Evolutionary conservation across 2,888 invertebrate species (phyloP), one percentile per base, ranked within the genome.

Genomic region (Himalopsyche tibetana): DNA sequence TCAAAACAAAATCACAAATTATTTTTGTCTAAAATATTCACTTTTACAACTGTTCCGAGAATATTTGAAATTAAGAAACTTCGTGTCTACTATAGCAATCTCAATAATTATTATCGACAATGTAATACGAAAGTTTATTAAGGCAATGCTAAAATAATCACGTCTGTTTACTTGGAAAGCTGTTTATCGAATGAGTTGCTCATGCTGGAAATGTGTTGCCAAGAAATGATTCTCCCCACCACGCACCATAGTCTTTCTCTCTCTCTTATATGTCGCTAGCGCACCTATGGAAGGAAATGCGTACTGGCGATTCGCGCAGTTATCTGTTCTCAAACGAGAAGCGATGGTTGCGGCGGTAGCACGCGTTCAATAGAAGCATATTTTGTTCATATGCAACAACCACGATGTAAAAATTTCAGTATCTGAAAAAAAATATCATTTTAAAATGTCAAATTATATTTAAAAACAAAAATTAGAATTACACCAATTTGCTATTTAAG

Each of bases 1-100:
- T 56, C 63, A 63, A 63, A 19, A 63, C 19, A 63, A 63, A 19
- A 63, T 63, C 63, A 63, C 63, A 63, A 63, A 63, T 63, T 63
- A 63, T 19, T 63, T 28, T 19, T 63, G 63, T 63, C 2, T 63
- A 9, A 11, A 63, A 63, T 63, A 19, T n/a, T 63, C 63, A 63
- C 63, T 63, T 63, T 63, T 63, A 63, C 8, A 63, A 63, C 63
- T 19, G 63, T 63, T 63, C 19, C 19, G 63, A 63, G 28, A 4
- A 63, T 63, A 28, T 63, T 15, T 51, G 15, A 51, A 63, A 63
- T 8, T n/a, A 19, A 63, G 19, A 51, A 51, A 19, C 63, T 63
- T 19, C 63, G 63, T 63, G 63, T 28, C 2, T 28, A 63, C 19
- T 19, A 63, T 15, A 63, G 63, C 28, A 63, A 19, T 63, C 63